phyloP scores from a whole-genome alignment of 2,888 invertebrate genomes.

The Andrena trimmerana region DNA sequence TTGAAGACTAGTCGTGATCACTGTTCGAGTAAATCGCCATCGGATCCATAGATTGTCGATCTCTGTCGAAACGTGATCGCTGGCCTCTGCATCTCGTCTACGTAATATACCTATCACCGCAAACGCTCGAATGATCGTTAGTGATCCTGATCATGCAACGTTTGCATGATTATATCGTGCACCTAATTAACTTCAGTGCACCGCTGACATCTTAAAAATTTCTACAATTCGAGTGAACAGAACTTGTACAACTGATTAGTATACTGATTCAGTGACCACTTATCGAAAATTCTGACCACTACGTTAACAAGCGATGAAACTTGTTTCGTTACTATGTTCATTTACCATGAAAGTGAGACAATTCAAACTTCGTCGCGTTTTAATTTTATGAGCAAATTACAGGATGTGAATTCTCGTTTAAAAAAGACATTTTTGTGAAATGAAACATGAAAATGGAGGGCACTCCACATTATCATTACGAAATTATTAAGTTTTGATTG shows the following conservation, averaged over 20 bases:
- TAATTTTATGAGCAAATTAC: neutral
- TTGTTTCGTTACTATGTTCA: neutral
- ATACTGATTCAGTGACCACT: neutral
- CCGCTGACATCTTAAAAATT: constrained; percentile 29
- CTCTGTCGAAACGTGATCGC: constrained; percentile 47
- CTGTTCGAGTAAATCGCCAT: constrained; percentile 63
- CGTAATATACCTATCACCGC: constrained; percentile 74
- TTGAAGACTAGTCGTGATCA: constrained; percentile 78
- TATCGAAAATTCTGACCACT: constrained; percentile 5
- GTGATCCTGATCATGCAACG: constrained; percentile 27
- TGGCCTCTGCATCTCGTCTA: constrained; percentile 59
- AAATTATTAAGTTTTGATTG: no score
- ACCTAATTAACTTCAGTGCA: constrained; percentile 43
- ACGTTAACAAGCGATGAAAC: neutral
- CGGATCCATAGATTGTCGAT: constrained; percentile 16
- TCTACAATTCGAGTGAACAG: constrained; percentile 24
- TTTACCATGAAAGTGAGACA: constrained; percentile 1
- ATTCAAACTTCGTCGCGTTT: neutral
- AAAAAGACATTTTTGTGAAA: no score
- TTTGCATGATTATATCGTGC: constrained; percentile 41
- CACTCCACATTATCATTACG: no score
- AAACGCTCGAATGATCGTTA: constrained; percentile 74
- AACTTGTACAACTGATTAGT: constrained; percentile 8
- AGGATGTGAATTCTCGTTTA: neutral
- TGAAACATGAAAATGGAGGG: no score